phyloP scores from a whole-genome alignment of 2,113 vertebrate species.

The Gulo gulo region DNA sequence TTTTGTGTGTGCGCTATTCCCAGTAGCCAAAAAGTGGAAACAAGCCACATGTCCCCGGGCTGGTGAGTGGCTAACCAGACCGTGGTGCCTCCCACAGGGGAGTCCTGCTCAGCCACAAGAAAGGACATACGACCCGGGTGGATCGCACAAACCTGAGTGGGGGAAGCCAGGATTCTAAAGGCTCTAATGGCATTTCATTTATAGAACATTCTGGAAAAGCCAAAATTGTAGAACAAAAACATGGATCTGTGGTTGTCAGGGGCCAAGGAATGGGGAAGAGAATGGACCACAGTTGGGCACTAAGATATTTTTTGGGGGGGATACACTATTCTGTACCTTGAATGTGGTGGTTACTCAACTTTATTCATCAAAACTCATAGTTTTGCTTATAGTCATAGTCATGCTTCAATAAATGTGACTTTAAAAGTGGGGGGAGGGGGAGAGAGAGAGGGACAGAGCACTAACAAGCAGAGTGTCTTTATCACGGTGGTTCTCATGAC shows the following conservation, averaged over 20 bases:
- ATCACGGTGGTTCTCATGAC: too few relatives aligned
- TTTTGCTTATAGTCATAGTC: background rate
- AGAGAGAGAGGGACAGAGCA: background rate
- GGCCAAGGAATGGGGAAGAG: background rate
- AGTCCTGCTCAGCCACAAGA: rapidly evolving
- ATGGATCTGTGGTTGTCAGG: background rate
- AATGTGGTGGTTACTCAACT: background rate
- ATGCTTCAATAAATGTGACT: background rate
- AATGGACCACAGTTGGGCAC: rapidly evolving
- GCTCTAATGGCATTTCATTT: rapidly evolving
- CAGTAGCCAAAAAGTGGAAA: background rate
- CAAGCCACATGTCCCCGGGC: background rate
- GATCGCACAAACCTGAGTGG: too few relatives aligned
- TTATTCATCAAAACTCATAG: background rate
- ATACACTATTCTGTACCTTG: background rate
- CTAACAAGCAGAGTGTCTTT: too few relatives aligned
- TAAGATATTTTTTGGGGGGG: background rate
- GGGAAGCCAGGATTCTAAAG: background rate
- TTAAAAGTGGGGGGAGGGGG: background rate
- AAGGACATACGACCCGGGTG: background rate
- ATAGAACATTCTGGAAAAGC: background rate
- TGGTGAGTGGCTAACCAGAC: background rate
- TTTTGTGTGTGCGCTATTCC: too few relatives aligned
- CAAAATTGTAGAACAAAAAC: background rate
- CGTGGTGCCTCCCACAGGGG: too few relatives aligned